A percentile compares a stretch with the other conserved stretches of the same genome.
Conservation (phyloP, 2,888 invertebrate genomes). For the Papilio gigon region DNA sequence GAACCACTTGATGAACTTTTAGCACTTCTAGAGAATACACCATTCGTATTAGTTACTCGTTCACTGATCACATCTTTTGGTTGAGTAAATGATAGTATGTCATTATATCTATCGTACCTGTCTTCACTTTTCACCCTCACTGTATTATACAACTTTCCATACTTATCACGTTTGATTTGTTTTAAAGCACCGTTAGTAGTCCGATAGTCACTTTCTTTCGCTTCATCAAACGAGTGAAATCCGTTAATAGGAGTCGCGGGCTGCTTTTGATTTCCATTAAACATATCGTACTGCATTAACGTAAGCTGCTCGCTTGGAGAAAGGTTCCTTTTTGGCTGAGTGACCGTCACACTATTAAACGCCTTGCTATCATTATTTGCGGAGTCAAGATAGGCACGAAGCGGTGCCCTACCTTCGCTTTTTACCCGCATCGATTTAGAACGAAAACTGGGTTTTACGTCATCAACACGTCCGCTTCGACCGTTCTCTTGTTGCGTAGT, state of each 20-base stretch:
- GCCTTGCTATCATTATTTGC: conserved; percentile 60
- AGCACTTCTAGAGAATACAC: conserved; percentile 70
- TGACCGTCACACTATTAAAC: conserved; percentile 76
- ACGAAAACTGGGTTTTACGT: conserved; percentile 75
- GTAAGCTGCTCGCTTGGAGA: conserved; percentile 80
- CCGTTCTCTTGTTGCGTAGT: conserved; percentile 68
- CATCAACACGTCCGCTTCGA: conserved; percentile 73
- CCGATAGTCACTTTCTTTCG: conserved; percentile 78
- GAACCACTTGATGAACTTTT: conserved; percentile 81
- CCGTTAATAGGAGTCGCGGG: conserved; percentile 62
- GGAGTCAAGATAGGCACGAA: conserved; percentile 70
- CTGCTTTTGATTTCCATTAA: conserved; percentile 66
- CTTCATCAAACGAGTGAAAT: conserved; percentile 64
- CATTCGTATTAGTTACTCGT: conserved; percentile 61
- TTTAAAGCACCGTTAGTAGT: conserved; percentile 72
- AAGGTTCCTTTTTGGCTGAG: conserved; percentile 79
- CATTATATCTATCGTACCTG: conserved; percentile 76
- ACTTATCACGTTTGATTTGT: conserved; percentile 76
- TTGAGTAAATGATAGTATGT: conserved; percentile 67
- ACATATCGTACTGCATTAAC: conserved; percentile 78
- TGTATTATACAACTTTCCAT: conserved; percentile 76
- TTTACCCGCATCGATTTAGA: conserved; percentile 80
- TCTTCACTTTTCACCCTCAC: conserved; percentile 80
- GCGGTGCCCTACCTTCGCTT: conserved; percentile 77
- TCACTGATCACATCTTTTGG: conserved; percentile 67